Conservation (phyloP, 2,797 vertebrate genomes). For the Serranus cabrilla region DNA sequence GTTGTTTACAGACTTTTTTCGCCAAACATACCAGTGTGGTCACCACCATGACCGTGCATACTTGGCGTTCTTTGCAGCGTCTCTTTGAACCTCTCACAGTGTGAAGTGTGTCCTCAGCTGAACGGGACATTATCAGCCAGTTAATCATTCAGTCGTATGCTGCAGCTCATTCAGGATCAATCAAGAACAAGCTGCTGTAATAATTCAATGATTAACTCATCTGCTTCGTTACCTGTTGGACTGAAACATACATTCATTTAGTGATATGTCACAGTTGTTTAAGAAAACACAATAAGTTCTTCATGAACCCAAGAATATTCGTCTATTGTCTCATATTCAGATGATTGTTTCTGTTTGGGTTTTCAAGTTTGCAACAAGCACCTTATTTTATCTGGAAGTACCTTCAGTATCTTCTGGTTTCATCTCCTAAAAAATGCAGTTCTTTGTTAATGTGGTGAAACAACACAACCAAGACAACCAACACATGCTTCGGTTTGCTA, state of each 20-base stretch:
- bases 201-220: background rate
- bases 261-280: too few species aligned
- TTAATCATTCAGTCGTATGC: background rate
- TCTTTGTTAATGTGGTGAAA: too few species aligned
- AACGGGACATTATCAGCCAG: background rate
- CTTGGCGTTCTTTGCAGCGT: too few species aligned
- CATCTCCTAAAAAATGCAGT: too few species aligned
- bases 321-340: background rate
- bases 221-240: background rate
- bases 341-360: background rate
- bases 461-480: too few species aligned
- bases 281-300: background rate
- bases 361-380: background rate
- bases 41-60: too few species aligned
- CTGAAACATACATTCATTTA: background rate
- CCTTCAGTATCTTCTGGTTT: background rate
- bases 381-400: background rate
- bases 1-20: background rate
- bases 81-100: too few species aligned
- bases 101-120: background rate
- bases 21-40: background rate
- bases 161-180: background rate
- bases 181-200: background rate
- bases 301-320: background rate
- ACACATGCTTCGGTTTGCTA: too few species aligned